phyloP scores from a whole-genome alignment of 2,113 vertebrate species.

The Phrynosoma platyrhinos region DNA sequence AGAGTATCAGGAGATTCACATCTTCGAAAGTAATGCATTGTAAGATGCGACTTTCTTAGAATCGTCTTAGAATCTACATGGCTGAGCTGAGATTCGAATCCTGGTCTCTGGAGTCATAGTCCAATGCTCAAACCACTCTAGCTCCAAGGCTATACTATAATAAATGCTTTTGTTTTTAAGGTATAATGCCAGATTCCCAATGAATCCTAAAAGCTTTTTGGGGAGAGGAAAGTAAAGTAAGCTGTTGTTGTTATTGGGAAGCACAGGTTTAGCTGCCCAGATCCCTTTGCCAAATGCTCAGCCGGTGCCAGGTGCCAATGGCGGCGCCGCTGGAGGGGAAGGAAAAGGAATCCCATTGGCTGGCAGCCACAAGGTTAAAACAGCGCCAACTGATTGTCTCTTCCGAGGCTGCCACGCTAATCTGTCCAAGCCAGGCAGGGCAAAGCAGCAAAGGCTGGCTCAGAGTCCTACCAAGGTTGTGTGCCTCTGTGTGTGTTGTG shows the following conservation, averaged over 20 bases:
- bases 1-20: no score
- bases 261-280: background rate
- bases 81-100: no score
- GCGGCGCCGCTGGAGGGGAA: background rate
- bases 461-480: background rate
- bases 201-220: background rate
- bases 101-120: no score
- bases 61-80: no score
- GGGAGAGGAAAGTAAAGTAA: no score
- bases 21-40: no score
- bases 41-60: no score
- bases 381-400: conserved; percentile 21
- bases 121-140: no score
- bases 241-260: background rate
- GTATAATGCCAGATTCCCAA: no score
- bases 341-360: conserved; percentile 38
- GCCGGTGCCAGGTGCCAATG: conserved; percentile 14
- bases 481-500: background rate
- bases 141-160: no score
- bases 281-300: background rate
- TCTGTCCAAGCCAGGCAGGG: background rate
- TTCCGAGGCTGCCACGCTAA: background rate
- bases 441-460: no score
- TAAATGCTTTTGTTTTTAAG: background rate
- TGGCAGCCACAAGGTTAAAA: conserved; percentile 22